Percentiles rank a stretch among this genome's conserved stretches.
phyloP scores from a whole-genome alignment of 2,888 invertebrate genomes.

The Xestia ashworthii region DNA sequence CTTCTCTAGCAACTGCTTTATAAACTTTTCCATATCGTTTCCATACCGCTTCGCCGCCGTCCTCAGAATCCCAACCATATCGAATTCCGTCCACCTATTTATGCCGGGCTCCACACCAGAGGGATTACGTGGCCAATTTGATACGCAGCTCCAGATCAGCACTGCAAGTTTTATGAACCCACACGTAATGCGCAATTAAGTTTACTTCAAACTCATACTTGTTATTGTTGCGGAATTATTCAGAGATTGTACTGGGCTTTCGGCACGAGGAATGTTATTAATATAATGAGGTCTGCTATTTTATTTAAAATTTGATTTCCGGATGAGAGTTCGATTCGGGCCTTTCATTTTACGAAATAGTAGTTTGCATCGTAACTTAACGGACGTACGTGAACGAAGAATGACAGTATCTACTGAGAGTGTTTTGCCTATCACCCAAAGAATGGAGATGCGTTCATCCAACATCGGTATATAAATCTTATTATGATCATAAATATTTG shows the following conservation, averaged over 20 bases:
- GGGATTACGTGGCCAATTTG: conserved; percentile 71
- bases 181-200: conserved; percentile 50
- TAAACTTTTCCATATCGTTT: conserved; percentile 13
- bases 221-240: neutral
- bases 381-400: neutral
- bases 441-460: neutral
- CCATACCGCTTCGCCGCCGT: conserved; percentile 31
- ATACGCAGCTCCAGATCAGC: conserved; percentile 65
- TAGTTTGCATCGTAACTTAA: neutral
- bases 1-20: neutral
- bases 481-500: neutral
- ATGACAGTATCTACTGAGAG: neutral
- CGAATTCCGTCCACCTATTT: conserved; percentile 62
- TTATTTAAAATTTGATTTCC: neutral
- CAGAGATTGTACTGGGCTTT: neutral
- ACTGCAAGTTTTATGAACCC: conserved; percentile 49
- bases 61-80: conserved; percentile 48
- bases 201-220: neutral
- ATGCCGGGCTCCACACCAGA: conserved; percentile 54
- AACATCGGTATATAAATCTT: neutral
- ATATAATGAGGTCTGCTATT: neutral
- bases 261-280: neutral
- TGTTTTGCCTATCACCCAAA: neutral
- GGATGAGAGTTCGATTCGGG: neutral
- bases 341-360: neutral